Base-by-base conservation (phyloP, 2,888 invertebrate genomes). In the Caenorhabditis sinica region DNA sequence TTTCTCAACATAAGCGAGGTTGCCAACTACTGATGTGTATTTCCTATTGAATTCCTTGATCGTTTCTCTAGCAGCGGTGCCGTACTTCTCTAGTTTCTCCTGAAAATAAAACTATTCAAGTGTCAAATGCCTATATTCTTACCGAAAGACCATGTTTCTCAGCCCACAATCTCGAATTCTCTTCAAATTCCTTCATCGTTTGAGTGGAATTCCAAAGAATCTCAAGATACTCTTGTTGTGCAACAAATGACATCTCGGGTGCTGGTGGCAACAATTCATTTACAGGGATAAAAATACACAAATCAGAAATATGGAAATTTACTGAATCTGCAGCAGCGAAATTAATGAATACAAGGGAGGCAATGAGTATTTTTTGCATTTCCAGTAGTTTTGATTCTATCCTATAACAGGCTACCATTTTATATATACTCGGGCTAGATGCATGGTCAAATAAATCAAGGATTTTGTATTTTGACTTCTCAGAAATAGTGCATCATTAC, bases 61-160 rank as follows among this genome's bases (percentile, higher is more conserved):
- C 25, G 17, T 17, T 33, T 33, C 13, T 3, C 11, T 23, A 28
- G 28, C 28, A 13, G 13, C 15, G 9, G 56, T 13, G 15, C 13
- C 13, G 28, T 28, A 56, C 11, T 60, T 30, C 13, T 60, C 58
- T 17, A 60, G 2, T 30, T 33, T 3, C 13, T 30, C 33, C 58
- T 60, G n/a, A n/a, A 9, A 60, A 33, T 40, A 2, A 40, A 51
- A 8, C 20, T 51, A n/a, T 15, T 45, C 11, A 17, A 45, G n/a
- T 23, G 6, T 8, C 5, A n/a, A 20, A 0, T 6, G n/a, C 9
- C 20, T 5, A 51, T 5, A n/a, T 5, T n/a, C 58, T 33, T n/a
- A 60, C 58, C 30, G 58, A n/a, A 2, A 60, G 5, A 8, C 58
- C 58, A 25, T 60, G n/a, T 60, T 60, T 60, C 15, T 60, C 58